phyloP scores from a whole-genome alignment of 2,888 invertebrate species.

The Callinectes sapidus region DNA sequence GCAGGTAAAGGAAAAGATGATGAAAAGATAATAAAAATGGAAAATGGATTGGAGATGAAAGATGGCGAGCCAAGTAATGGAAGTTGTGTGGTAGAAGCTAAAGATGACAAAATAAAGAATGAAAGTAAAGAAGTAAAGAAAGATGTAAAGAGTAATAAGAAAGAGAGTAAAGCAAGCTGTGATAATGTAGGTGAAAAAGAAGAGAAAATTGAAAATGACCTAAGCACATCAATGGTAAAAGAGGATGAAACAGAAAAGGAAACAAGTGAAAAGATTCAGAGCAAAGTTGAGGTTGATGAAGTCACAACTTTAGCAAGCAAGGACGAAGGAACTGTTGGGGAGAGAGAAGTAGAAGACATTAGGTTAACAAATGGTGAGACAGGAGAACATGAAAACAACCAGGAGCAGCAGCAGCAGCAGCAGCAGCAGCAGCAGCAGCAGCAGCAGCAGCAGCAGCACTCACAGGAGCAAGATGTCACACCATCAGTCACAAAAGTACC shows the following conservation, averaged over 20 bases:
- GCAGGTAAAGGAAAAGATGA: neutral
- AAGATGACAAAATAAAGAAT: neutral
- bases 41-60: neutral
- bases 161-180: neutral
- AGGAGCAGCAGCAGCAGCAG: neutral
- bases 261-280: neutral
- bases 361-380: neutral
- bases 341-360: neutral
- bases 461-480: neutral
- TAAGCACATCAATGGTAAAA: neutral
- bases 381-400: neutral
- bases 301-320: neutral
- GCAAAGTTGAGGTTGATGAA: neutral
- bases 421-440: neutral
- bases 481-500: neutral
- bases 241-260: neutral
- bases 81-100: neutral
- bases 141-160: neutral
- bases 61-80: neutral
- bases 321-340: neutral
- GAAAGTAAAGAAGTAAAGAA: neutral
- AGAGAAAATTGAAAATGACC: neutral
- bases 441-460: neutral
- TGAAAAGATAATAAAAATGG: neutral
- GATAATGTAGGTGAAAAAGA: neutral